These are phyloP conservation scores for Drosophila suzukii DNA, from an alignment of 1,140 invertebrate genomes.

Conservation along the genomic window DNA sequence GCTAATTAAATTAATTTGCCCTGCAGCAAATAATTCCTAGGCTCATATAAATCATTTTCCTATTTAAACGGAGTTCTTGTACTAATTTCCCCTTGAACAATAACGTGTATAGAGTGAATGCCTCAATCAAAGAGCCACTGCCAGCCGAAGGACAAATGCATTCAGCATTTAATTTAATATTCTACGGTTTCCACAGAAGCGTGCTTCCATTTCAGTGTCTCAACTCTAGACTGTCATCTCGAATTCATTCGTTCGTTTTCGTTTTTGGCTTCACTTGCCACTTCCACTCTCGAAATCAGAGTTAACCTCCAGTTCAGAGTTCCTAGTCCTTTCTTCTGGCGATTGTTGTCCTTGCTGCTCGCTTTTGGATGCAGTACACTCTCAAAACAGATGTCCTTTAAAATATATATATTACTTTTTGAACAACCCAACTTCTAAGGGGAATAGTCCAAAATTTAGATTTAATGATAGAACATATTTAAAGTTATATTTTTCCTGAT, in stretches of 20 bases:
- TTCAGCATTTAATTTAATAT: constrained; percentile 25
- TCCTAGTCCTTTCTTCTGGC: not conserved
- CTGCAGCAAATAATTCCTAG: too few species aligned
- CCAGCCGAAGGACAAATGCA: constrained; percentile 9
- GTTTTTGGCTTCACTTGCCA: too few species aligned
- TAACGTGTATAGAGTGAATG: not conserved
- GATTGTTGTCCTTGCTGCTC: constrained; percentile 3
- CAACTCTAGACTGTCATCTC: not conserved
- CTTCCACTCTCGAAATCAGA: not conserved
- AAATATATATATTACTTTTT: too few species aligned
- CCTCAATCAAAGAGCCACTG: not conserved
- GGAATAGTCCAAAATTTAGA: too few species aligned
- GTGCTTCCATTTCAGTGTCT: constrained; percentile 8
- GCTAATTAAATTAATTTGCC: too few species aligned
- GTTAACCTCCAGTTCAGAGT: not conserved
- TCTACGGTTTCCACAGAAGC: constrained; percentile 14
- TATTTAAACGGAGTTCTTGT: not conserved
- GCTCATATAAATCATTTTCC: not conserved
- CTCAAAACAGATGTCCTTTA: not conserved
- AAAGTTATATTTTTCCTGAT: too few species aligned
- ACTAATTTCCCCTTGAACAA: not conserved
- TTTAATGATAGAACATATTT: too few species aligned
- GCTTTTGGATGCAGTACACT: not conserved
- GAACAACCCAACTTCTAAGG: too few species aligned
- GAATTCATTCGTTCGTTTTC: constrained; percentile 21